Base-by-base conservation (phyloP, 2,113 vertebrate species). In the Bujurquina vittata region DNA sequence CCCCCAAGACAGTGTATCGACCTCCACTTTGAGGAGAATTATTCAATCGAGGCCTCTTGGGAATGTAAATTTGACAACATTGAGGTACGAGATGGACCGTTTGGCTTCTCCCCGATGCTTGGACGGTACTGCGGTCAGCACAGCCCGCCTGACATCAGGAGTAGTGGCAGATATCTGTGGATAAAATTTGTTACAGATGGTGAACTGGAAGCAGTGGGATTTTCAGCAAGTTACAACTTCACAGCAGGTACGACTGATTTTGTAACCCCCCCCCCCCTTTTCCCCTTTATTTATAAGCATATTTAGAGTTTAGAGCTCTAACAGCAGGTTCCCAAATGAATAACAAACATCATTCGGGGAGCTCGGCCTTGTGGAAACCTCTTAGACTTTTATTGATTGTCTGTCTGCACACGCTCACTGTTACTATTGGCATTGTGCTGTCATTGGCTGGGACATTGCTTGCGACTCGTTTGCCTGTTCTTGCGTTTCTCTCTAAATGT, bases 31-130 rank as follows among this genome's bases (percentile, higher is more conserved):
- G 97, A 98, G 94, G 98, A 98, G 94, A 98, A 97, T 84, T 99
- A 99, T 92, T 99, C 98, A 60, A 97, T 99, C 84, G 98, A 99
- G 90, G 97, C 98, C 77, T 99, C 98, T 84, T 99, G 98, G 98
- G 98, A 99, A 94, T 99, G 98, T 96, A 99, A 99, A 97, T 99
- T 99, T 97, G 98, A 99, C 93, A 98, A 99, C 79, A 99, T 99
- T 86, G 98, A 99, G 95, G 98, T 99, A 75, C 96, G 98, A 87
- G 98, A 99, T 95, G 98, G 98, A 95, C 98, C 98, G 67, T 99
- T 99, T 94, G 96, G 96, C 93, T 99, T 99, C 96, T 99, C 98
- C 90, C 97, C 98, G 65, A 98, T 99, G 74, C 97, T 99, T 88
- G 98, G 98, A 91, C 97, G 98, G 80, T 99, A 99, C 90, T 99